A percentile compares a stretch with the other conserved stretches of the same genome.
Conservation (phyloP, 2,888 invertebrate genomes). For the Oscheius myriophilus region DNA sequence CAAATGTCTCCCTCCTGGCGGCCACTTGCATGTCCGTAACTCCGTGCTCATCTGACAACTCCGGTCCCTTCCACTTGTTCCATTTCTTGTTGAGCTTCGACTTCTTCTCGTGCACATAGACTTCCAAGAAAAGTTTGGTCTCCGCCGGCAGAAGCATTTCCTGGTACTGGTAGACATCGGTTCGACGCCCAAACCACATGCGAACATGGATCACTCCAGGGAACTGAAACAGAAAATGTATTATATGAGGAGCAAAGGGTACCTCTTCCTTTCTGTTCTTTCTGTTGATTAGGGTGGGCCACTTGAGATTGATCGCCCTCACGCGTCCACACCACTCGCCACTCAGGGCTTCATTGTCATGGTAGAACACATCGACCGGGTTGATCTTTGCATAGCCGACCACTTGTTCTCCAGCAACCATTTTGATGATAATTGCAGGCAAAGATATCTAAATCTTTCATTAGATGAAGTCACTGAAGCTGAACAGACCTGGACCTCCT, state of each 20-base stretch:
- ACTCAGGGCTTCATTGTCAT: conserved; percentile 33
- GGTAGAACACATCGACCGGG: conserved; percentile 38
- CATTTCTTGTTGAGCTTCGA: conserved; percentile 25
- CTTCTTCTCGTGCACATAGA: conserved; percentile 44
- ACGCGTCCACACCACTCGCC: conserved; percentile 49
- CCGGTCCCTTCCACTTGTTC: conserved; percentile 24
- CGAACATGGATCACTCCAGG: conserved; percentile 59
- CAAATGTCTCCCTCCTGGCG: conserved; percentile 15
- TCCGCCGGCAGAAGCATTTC: conserved; percentile 53
- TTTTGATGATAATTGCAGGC: conserved; percentile 59
- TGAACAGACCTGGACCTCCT: conserved; percentile 27
- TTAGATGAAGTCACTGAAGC: neutral
- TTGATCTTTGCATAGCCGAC: conserved; percentile 59
- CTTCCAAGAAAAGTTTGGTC: conserved; percentile 55
- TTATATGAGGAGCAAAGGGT: neutral
- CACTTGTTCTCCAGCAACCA: conserved; percentile 57
- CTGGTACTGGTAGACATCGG: conserved; percentile 32
- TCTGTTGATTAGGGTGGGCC: conserved; percentile 41
- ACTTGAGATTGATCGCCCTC: conserved; percentile 42
- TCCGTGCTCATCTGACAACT: conserved; percentile 15
- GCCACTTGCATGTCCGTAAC: conserved; percentile 7
- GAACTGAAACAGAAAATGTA: conserved; percentile 32
- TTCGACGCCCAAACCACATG: conserved; percentile 58
- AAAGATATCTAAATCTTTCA: conserved; percentile 37
- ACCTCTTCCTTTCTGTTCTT: conserved; percentile 41